Base-by-base conservation (phyloP, 1,140 invertebrate genomes). In the Sogatella furcifera region DNA sequence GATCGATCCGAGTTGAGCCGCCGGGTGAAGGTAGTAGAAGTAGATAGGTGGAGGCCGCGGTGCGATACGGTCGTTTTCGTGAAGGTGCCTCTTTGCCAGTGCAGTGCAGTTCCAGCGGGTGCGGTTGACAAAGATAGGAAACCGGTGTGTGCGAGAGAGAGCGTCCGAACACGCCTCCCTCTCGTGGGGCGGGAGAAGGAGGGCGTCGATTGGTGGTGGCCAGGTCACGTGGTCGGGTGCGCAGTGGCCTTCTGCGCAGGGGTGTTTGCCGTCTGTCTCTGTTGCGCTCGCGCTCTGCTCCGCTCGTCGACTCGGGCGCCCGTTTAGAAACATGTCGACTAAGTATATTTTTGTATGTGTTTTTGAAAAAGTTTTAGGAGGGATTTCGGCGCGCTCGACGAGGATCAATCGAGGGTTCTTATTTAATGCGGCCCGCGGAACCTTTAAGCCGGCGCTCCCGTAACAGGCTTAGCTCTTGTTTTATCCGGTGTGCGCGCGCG, bases 401-500 rank as follows among this genome's bases (percentile, higher is more conserved):
- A 63, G 69, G 70, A 72, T 72, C 70, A 72, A 72, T 72, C 70
- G 69, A 65, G 67, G 66, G 59, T 60, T 71, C 69, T 72, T 71
- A 71, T 70, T 72, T 72, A 72, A 72, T 72, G 71, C 70, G 66
- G 69, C 41, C 66, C 67, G 66, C 65, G 68, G 70, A 72, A 52
- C 54, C 60, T 52, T 61, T 62, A 62, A 71, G 70, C 70, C 66
- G 34, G 34, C 34, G 34, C 64, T 68, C 69, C 67, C 66, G 71
- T 72, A 72, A 72, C 71, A 71, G 69, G 71, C 71, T 72, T 72
- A 72, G 69, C 69, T 66, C 71, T 71, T 72, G 71, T 72, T 72
- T 72, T 71, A 71, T 72, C 70, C 70, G 52, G n/a, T 22, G 52
- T 60, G 59, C 53, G 59, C 22, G 59, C 43, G 59, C 46, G 59